Conservation (phyloP, 2,797 vertebrate species). For the Microctenopoma lineatum region DNA sequence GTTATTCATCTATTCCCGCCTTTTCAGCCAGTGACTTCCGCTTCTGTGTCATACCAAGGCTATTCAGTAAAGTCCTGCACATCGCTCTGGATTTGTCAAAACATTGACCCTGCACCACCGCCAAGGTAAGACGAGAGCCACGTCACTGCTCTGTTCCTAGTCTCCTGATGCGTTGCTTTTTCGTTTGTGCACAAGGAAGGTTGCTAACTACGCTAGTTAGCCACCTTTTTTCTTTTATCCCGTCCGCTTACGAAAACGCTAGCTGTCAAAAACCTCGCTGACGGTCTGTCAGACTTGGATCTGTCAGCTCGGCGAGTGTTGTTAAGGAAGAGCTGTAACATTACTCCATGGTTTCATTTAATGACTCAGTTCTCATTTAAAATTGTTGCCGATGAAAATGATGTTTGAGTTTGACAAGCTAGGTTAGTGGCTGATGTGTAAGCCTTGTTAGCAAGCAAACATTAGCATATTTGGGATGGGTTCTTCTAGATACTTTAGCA, state of each 20-base stretch:
- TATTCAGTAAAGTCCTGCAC: slow-evolving; percentile 45
- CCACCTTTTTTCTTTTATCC: slow-evolving; percentile 44
- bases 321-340: not conserved
- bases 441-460: slow-evolving; percentile 28
- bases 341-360: not conserved
- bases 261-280: slow-evolving; percentile 63
- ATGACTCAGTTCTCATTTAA: not conserved
- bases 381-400: not conserved
- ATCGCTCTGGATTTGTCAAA: slow-evolving; percentile 47
- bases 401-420: not conserved
- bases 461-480: slow-evolving; percentile 22
- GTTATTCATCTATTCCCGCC: slow-evolving; percentile 43
- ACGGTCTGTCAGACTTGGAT: slow-evolving; percentile 29
- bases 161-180: not conserved
- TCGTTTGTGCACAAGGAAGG: not conserved
- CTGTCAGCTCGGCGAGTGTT: slow-evolving; percentile 1
- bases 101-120: slow-evolving; percentile 4
- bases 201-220: slow-evolving; percentile 50
- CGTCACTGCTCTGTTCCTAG: not conserved
- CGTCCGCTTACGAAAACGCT: slow-evolving; percentile 55
- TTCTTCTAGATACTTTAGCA: not conserved
- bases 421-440: not conserved
- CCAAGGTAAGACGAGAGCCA: slow-evolving; percentile 54
- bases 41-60: slow-evolving; percentile 74
- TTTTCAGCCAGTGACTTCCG: slow-evolving; percentile 70